Base-by-base conservation (phyloP, 2,113 vertebrate genomes). In the Eidolon helvum region DNA sequence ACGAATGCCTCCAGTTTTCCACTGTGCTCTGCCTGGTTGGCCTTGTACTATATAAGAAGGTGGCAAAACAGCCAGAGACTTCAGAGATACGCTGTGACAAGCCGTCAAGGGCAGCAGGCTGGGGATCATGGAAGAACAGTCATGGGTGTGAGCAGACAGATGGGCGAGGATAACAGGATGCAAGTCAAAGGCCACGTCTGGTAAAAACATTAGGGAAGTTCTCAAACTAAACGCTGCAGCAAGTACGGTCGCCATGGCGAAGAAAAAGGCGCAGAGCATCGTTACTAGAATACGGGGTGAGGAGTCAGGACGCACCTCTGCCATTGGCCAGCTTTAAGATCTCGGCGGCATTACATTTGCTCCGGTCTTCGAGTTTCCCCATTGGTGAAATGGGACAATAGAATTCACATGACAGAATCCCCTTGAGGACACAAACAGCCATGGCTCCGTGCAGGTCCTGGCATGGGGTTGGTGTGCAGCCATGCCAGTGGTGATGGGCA, bases 401-500 rank as follows among this genome's bases (percentile, higher is more conserved):
- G 53, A 50, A 4, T 45, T 7, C 75, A 19, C 16, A 3, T 1
- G 38, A 48, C 35, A 80, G 7, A 57, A 38, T 59, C 19, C 7
- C 72, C 7, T 0, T 2, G 38, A 91, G 26, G 26, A 66, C 33
- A 8, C 30, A 35, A 45, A 7, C 5, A 4, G 1, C 48, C 3
- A 33, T 18, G 10, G 9, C 8, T 9, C n/a, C 7, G 69, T 4
- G 12, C 21, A 48, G 50, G 22, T 72, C 55, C 4, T 18, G 33
- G 8, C 15, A 0, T 0, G 9, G 9, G 65, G 40, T 11, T 22
- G 6, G 40, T 14, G 30, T 7, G 50, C 43, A 8, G 18, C 63
- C 10, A 0, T 11, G 8, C 18, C 10, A 28, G 35, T 10, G 5
- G 53, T 33, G 11, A 4, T 11, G 48, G 35, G 9, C 16, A 3